Conservation (phyloP, 2,113 vertebrate genomes). For the Oncorhynchus tshawytscha region DNA sequence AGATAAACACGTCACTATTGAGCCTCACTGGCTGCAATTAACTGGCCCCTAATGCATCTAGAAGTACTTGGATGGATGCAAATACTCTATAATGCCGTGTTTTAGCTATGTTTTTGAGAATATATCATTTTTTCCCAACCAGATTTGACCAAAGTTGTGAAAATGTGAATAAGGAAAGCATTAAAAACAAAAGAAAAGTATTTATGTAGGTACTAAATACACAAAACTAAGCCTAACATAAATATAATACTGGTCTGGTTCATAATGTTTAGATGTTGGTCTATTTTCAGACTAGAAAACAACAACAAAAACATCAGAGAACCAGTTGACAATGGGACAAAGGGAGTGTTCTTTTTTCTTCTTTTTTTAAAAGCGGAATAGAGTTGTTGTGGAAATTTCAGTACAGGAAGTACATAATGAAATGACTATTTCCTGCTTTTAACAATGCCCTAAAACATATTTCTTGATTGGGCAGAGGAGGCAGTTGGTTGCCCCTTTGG, state of each 20-base stretch:
- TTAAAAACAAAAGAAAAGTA: neutral
- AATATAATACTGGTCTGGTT: too few relatives aligned
- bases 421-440: slow-evolving; percentile 63
- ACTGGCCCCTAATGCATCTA: slow-evolving; percentile 5
- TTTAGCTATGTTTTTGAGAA: neutral
- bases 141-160: too few relatives aligned
- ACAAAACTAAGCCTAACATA: too few relatives aligned
- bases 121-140: too few relatives aligned
- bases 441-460: slow-evolving; percentile 61
- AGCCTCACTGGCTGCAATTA: slow-evolving; percentile 30
- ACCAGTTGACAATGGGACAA: slow-evolving; percentile 27
- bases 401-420: slow-evolving; percentile 47
- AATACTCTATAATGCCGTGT: neutral
- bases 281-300: too few relatives aligned
- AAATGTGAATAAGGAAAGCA: neutral
- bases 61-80: slow-evolving; percentile 28
- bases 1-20: slow-evolving; percentile 51
- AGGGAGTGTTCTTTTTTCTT: neutral
- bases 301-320: too few relatives aligned
- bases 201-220: too few relatives aligned
- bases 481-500: slow-evolving; percentile 11
- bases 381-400: slow-evolving; percentile 50
- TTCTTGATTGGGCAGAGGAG: slow-evolving; percentile 35
- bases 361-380: neutral
- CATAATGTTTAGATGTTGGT: too few relatives aligned